phyloP scores from a whole-genome alignment of 2,113 vertebrate genomes.

The Bujurquina vittata region DNA sequence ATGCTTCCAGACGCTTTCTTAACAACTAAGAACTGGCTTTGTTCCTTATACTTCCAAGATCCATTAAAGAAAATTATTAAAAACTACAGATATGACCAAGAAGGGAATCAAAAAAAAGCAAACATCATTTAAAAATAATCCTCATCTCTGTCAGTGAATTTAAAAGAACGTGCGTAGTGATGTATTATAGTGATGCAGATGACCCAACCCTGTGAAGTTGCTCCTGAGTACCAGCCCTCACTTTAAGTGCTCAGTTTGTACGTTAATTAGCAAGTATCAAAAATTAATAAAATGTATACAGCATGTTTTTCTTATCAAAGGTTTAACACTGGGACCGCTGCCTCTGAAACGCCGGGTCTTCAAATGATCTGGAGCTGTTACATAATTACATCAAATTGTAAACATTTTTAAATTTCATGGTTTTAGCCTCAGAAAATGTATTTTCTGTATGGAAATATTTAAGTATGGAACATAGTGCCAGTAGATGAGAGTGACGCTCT shows the following conservation, averaged over 20 bases:
- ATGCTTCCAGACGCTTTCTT: conserved; percentile 18
- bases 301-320: not conserved
- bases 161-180: not conserved
- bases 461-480: not conserved
- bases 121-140: not conserved
- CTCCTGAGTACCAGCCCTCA: not conserved
- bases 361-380: not conserved
- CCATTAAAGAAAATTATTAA: not conserved
- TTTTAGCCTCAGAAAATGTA: not conserved
- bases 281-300: not conserved
- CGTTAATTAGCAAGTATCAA: not conserved
- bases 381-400: not conserved
- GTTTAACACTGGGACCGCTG: not conserved
- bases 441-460: not conserved
- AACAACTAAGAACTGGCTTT: conserved; percentile 22
- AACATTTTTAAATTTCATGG: not conserved
- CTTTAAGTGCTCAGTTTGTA: not conserved
- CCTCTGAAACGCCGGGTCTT: not conserved
- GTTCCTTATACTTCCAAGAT: not conserved
- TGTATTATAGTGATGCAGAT: not conserved
- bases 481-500: not conserved
- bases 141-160: not conserved
- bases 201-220: not conserved
- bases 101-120: not conserved
- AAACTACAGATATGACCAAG: not conserved